Evolutionary conservation across 2,888 invertebrate genomes (phyloP), one percentile per base, ranked within the genome.

Genomic region (Drosophila borealis): DNA sequence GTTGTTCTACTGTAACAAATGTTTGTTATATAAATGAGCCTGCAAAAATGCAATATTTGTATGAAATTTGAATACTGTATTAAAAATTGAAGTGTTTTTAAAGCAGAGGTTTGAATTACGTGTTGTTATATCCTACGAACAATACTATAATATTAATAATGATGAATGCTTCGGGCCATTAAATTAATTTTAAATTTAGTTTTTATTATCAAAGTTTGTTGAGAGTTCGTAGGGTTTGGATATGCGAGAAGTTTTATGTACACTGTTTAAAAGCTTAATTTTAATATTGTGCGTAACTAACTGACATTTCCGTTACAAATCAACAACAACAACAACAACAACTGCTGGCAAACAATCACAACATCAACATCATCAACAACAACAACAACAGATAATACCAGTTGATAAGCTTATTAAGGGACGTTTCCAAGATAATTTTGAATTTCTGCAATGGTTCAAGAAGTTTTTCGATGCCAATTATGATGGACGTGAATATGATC

Each of bases 371-470:
- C 85, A 53, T 59, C 50, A 34, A 69, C 41, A 10, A 44, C 53
- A 29, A 61, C 54, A 44, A 74, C 74, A 91, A 94, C 84, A 99
- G 99, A 98, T 99, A 92, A 98, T 99, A 93, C 98, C 99, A 82
- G 98, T 99, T 93, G 99, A 99, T 94, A 98, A 97, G 94, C 95
- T 99, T 94, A 98, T 99, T 93, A 99, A 99, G 94, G 99, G 98
- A 91, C 96, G 98, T 92, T 99, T 99, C 94, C 99, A 99, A 95
- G 99, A 99, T 94, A 99, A 99, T 94, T 99, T 99, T 95, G 99
- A 99, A 94, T 99, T 99, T 94, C 96, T 99, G 90, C 99, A 99
- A 94, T 99, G 99, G 99, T 99, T 99, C 95, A 99, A 99, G 95
- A 99, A 99, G 93, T 99, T 99, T 94, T 99, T 99, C 93, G 99